These are phyloP conservation scores for Lynx canadensis DNA, from an alignment of 2,113 vertebrate species.

Conservation along the genomic window DNA sequence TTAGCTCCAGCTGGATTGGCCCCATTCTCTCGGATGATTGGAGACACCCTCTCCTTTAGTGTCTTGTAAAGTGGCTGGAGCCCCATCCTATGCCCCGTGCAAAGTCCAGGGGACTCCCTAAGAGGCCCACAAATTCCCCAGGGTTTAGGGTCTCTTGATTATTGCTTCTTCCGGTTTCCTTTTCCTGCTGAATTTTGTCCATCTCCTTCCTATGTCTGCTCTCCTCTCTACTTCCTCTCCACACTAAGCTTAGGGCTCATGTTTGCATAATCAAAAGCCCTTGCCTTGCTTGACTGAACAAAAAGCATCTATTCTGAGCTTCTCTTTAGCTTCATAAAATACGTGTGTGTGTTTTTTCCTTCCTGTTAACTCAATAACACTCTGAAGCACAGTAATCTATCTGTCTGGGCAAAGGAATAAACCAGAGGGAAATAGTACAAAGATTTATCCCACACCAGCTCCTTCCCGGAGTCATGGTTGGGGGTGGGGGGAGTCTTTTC, in stretches of 20 bases:
- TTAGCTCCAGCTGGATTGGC: background rate
- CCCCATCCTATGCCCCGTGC: background rate
- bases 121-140: background rate
- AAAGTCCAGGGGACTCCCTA: background rate
- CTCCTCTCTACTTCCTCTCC: background rate
- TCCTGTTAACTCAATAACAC: slow-evolving; percentile 19
- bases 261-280: slow-evolving; percentile 50
- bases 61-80: background rate
- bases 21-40: background rate
- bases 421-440: background rate
- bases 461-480: background rate
- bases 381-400: background rate
- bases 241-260: background rate
- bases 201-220: background rate
- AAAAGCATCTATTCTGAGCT: slow-evolving; percentile 43
- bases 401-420: slow-evolving; percentile 7
- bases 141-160: background rate
- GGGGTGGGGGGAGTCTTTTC: background rate
- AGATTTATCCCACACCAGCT: background rate
- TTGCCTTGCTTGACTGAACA: slow-evolving; percentile 48
- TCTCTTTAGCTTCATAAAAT: slow-evolving; percentile 55
- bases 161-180: background rate
- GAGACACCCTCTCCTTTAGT: background rate
- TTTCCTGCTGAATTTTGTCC: background rate
- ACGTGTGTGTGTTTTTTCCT: background rate